Evolutionary conservation across 2,797 vertebrate genomes (phyloP).

Genomic region (Nasua narica): DNA sequence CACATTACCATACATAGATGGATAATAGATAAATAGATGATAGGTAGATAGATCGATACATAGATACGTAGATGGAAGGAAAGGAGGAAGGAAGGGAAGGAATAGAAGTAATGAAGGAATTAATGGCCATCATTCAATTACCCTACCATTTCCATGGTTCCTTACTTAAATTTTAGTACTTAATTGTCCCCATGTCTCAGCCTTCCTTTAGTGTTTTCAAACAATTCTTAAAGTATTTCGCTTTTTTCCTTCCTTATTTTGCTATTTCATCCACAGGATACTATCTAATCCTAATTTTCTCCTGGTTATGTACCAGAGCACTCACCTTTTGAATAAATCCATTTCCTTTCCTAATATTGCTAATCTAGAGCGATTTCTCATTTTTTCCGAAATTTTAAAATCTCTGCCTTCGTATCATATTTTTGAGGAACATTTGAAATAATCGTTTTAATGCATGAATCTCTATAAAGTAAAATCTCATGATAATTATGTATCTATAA

Average conservation of each 20-base stretch:
- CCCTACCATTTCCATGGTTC: not conserved
- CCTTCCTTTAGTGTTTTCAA: not conserved
- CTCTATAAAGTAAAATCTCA: not conserved
- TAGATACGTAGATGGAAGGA: not conserved
- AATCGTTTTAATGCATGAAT: not conserved
- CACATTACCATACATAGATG: not conserved
- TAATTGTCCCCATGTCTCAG: not conserved
- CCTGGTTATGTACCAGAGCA: not conserved
- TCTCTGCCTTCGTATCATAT: not conserved
- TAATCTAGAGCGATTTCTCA: not conserved
- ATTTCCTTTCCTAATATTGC: not conserved
- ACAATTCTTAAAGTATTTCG: not conserved
- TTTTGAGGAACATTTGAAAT: not conserved
- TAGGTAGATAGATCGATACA: not conserved
- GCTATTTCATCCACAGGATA: not conserved
- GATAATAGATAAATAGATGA: not conserved
- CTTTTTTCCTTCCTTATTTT: not conserved
- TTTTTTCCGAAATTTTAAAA: not conserved
- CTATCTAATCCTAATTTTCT: not conserved
- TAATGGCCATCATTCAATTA: not conserved
- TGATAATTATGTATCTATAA: not conserved
- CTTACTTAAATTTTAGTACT: not conserved
- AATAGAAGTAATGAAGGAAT: not conserved
- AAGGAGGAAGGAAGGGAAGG: not conserved
- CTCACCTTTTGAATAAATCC: not conserved